These are phyloP conservation scores for Sylvia atricapilla DNA, from an alignment of 2,113 vertebrate species.

Conservation along the genomic window DNA sequence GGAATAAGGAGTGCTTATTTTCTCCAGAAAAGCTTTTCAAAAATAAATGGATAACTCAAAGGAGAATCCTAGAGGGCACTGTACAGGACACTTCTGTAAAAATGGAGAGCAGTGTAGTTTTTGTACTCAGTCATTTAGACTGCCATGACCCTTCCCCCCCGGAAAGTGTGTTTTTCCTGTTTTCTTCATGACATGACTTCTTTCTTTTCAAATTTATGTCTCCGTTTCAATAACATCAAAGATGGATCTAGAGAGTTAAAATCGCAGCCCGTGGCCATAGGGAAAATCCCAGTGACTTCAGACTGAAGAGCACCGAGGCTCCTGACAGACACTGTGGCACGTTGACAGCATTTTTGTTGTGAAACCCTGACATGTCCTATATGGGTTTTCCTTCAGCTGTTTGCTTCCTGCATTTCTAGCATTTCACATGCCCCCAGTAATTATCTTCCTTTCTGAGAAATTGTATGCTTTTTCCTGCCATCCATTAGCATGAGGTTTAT, in stretches of 20 bases:
- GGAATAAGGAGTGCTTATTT: neutral
- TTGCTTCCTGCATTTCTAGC: neutral
- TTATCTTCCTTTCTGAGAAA: neutral
- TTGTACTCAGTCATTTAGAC: neutral
- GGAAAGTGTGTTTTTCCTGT: neutral
- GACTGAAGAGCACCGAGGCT: neutral
- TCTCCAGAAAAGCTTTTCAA: neutral
- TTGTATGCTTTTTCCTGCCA: neutral
- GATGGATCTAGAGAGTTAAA: neutral
- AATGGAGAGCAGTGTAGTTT: neutral
- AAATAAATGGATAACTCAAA: neutral
- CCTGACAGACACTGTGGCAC: neutral
- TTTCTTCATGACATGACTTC: neutral
- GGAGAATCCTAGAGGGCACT: neutral
- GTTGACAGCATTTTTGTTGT: neutral
- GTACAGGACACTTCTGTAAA: neutral
- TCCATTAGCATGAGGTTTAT: neutral
- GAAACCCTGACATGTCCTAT: neutral
- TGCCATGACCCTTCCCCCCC: neutral
- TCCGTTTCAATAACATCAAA: neutral
- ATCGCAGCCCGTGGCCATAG: neutral
- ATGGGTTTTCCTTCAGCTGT: neutral
- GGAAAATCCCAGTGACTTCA: neutral
- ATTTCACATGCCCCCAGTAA: neutral
- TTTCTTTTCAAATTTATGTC: neutral